A percentile compares a stretch with the other conserved stretches of the same genome.
Evolutionary conservation across 1,140 invertebrate genomes (phyloP).

Genomic region (Drosophila sulfurigaster): DNA sequence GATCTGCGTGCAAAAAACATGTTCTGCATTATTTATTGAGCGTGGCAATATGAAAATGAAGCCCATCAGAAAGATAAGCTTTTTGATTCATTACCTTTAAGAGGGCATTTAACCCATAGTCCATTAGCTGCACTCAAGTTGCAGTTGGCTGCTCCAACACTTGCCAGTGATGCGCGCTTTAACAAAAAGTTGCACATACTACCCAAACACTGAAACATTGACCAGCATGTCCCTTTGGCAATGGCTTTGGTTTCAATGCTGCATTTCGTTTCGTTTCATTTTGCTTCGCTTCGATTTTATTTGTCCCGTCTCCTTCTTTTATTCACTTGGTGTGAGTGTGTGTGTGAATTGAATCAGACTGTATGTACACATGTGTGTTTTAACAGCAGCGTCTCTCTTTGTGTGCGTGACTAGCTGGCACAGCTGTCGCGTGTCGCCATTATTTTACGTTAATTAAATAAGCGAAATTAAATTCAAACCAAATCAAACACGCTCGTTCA

Average conservation of each 20-base stretch:
- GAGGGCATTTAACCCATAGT: too few species aligned
- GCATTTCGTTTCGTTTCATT: not conserved
- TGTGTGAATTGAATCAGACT: slow-evolving; percentile 4
- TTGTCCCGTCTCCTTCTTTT: not conserved
- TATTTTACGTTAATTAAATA: slow-evolving; percentile 70
- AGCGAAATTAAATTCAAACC: slow-evolving; percentile 47
- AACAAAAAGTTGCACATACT: slow-evolving; percentile 22
- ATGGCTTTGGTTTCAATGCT: slow-evolving; percentile 39
- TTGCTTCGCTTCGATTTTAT: slow-evolving; percentile 1
- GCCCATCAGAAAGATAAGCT: too few species aligned
- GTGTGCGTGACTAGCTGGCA: slow-evolving; percentile 1
- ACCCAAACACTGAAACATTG: slow-evolving; percentile 1
- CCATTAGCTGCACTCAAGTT: slow-evolving; percentile 21
- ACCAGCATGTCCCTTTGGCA: slow-evolving; percentile 34
- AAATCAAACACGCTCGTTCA: slow-evolving; percentile 19
- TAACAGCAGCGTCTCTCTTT: too few species aligned
- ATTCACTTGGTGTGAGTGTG: not conserved
- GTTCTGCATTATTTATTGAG: too few species aligned
- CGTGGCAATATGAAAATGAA: too few species aligned
- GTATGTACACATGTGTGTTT: slow-evolving; percentile 16
- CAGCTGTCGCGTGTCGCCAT: slow-evolving; percentile 32
- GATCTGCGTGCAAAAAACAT: too few species aligned
- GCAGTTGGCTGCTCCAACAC: not conserved
- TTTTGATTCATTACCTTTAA: too few species aligned
- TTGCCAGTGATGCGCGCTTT: slow-evolving; percentile 6